Conservation (phyloP, 2,888 invertebrate genomes). For the Lordiphosa fenestrarum region DNA sequence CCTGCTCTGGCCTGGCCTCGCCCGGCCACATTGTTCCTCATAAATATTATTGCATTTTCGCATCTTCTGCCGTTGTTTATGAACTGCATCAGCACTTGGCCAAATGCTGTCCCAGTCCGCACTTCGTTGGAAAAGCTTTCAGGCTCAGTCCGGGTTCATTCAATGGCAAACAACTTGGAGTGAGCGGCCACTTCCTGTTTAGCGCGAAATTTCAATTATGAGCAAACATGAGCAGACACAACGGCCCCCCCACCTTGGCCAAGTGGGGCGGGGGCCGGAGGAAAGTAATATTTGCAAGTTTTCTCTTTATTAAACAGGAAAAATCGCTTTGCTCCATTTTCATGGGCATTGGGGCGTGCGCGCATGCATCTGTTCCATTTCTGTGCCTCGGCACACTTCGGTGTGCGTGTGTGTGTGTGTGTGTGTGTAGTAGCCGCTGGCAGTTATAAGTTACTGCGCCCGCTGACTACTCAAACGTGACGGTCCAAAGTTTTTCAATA, state of each 20-base stretch:
- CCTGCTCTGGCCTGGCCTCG: neutral
- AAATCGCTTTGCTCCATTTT: slow-evolving; percentile 63
- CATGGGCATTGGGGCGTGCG: slow-evolving; percentile 63
- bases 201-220: slow-evolving; percentile 74
- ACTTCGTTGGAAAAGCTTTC: slow-evolving; percentile 35
- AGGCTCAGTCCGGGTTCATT: slow-evolving; percentile 16
- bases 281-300: slow-evolving; percentile 52
- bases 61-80: slow-evolving; percentile 51
- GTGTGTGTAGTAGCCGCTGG: slow-evolving; percentile 13
- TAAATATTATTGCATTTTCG: slow-evolving; percentile 47
- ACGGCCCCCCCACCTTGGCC: neutral
- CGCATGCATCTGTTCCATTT: slow-evolving; percentile 66
- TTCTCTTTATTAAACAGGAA: slow-evolving; percentile 42
- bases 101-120: slow-evolving; percentile 16
- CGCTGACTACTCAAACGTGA: slow-evolving; percentile 75
- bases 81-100: slow-evolving; percentile 43
- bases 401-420: slow-evolving; percentile 14
- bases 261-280: slow-evolving; percentile 15
- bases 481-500: slow-evolving; percentile 74
- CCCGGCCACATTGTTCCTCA: slow-evolving; percentile 32
- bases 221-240: slow-evolving; percentile 50
- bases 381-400: slow-evolving; percentile 26
- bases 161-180: slow-evolving; percentile 47
- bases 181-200: slow-evolving; percentile 64
- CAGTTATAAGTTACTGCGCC: slow-evolving; percentile 53